Base-by-base conservation (phyloP, 2,797 vertebrate genomes). In the Gobio occitaniae region DNA sequence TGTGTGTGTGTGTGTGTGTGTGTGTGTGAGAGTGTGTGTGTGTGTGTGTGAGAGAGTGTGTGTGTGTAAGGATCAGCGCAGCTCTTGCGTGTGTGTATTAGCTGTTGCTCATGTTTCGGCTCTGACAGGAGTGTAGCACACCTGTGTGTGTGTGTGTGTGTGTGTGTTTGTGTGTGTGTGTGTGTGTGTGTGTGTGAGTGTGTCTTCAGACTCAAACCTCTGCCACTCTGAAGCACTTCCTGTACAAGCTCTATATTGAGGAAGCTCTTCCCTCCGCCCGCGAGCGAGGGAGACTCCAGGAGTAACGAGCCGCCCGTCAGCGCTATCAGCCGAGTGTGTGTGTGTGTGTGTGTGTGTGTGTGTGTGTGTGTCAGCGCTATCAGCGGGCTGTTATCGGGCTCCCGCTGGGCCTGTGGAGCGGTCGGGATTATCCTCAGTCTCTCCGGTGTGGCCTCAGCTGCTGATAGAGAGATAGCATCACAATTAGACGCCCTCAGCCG, bases 261-360 rank as follows among this genome's bases (percentile, higher is more conserved):
- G 75, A 12, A 71, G 44, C 59, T 6, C 16, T 47, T 52, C 5
- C 47, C 32, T 29, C 5, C 8, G 8, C 10, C n/a, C 13, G 59
- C 12, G n/a, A 59, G 56, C 9, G 56, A 59, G 56, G 50, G 50
- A 41, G 79, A 56, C 79, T 81, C 69, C 70, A 92, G 1, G 89
- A 88, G 92, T 94, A 94, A 94, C 90, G 90, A 93, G 90, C 92
- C 90, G 92, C 89, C 77, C 92, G 91, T 90, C 82, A 44, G 66
- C 48, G 36, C 17, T 82, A 56, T 83, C 59, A 36, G 38, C 50
- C 38, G 32, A 25, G 25, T 25, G 25, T 25, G 25, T 25, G 25
- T 25, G 25, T 25, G 25, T 25, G 25, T 25, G 25, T 25, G 25
- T 25, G 25, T 25, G 25, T 25, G 25, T 25, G 25, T 25, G 25